These are phyloP conservation scores for Ditula angustiorana DNA, from an alignment of 2,888 invertebrate genomes.

Conservation along the genomic window DNA sequence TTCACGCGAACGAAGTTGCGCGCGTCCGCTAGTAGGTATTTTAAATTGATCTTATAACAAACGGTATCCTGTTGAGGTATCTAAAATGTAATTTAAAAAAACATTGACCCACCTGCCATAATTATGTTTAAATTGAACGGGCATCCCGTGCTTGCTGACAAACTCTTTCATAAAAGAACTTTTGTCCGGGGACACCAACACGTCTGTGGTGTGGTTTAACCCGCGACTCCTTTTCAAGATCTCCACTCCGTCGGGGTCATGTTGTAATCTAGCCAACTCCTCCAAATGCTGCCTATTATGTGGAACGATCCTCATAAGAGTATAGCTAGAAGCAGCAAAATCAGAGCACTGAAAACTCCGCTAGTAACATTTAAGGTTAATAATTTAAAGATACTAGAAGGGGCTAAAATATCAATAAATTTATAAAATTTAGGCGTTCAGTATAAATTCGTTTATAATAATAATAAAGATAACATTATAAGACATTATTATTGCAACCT, in stretches of 20 bases:
- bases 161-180: conserved; percentile 54
- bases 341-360: neutral
- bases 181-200: conserved; percentile 62
- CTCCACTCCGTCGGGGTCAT: conserved; percentile 59
- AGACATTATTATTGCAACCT: too few species aligned
- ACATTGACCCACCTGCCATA: conserved; percentile 64
- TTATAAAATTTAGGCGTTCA: too few species aligned
- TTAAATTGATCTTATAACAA: too few species aligned
- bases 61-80: too few species aligned
- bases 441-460: too few species aligned
- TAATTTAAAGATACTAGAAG: too few species aligned
- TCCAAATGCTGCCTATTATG: conserved; percentile 53
- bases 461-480: too few species aligned
- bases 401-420: too few species aligned
- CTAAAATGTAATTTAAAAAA: neutral
- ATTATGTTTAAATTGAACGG: conserved; percentile 56
- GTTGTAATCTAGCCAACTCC: conserved; percentile 49
- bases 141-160: conserved; percentile 51
- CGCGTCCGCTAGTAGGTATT: too few species aligned
- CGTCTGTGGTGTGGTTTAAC: conserved; percentile 67
- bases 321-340: conserved; percentile 58
- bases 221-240: conserved; percentile 65
- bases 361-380: too few species aligned
- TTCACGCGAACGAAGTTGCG: too few species aligned
- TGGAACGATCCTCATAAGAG: conserved; percentile 63